Evolutionary conservation across 2,888 invertebrate species (phyloP).

Genomic region (Netelia virgata): DNA sequence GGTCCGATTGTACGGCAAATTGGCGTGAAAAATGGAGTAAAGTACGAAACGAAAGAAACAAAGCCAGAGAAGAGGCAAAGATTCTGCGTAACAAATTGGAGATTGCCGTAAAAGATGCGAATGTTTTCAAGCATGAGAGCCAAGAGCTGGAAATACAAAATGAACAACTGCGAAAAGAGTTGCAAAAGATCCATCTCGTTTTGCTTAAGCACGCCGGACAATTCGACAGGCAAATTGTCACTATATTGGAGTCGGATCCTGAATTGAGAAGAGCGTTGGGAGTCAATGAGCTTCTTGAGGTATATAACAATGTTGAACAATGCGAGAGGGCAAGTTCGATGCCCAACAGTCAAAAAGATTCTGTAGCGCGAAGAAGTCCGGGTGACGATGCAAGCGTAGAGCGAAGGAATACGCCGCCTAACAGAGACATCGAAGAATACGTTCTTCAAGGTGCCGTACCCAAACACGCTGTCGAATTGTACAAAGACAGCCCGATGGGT

Average conservation of each 20-base stretch:
- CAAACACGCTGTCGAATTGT: conserved; percentile 86
- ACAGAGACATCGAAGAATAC: conserved; percentile 87
- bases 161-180: conserved; percentile 91
- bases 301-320: conserved; percentile 79
- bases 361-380: conserved; percentile 70
- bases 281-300: conserved; percentile 79
- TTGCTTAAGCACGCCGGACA: conserved; percentile 90
- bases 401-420: conserved; percentile 69
- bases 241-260: conserved; percentile 81
- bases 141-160: conserved; percentile 92
- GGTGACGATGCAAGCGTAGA: conserved; percentile 73
- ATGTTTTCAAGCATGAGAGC: conserved; percentile 91
- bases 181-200: conserved; percentile 91
- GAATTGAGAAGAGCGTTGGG: conserved; percentile 79
- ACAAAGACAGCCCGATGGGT: conserved; percentile 79
- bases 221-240: conserved; percentile 86
- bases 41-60: conserved; percentile 96
- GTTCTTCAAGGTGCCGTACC: conserved; percentile 89
- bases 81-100: conserved; percentile 93
- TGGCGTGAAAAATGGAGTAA: conserved; percentile 99
- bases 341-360: conserved; percentile 68
- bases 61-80: conserved; percentile 95
- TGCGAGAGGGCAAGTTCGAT: conserved; percentile 64
- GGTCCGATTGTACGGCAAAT: conserved; percentile 98
- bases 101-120: conserved; percentile 90